These are phyloP conservation scores for Turdus rufiventris DNA, from an alignment of 2,113 vertebrate genomes.

Conservation along the genomic window DNA sequence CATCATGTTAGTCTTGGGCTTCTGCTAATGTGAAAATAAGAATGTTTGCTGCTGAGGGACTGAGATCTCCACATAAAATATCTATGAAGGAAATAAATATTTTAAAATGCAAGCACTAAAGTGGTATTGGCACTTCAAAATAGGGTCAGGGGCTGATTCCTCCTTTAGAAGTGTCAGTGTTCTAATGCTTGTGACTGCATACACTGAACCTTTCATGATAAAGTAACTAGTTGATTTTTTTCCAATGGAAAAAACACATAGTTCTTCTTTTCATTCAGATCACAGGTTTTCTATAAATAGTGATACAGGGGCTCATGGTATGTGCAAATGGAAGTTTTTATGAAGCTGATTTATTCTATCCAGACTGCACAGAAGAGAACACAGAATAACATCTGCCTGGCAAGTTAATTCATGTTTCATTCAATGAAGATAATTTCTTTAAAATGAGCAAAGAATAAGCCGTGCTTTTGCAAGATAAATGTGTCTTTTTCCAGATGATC, in stretches of 20 bases:
- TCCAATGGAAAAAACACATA: slow-evolving; percentile 20
- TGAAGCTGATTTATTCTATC: slow-evolving; percentile 15
- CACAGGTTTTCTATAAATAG: slow-evolving; percentile 34
- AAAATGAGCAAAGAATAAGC: not conserved
- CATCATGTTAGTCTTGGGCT: slow-evolving; percentile 42
- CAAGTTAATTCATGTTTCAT: slow-evolving; percentile 26
- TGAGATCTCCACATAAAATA: slow-evolving; percentile 66
- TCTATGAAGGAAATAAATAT: slow-evolving; percentile 77
- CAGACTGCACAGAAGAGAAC: not conserved
- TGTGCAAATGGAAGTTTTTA: not conserved
- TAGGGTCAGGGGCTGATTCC: slow-evolving; percentile 61
- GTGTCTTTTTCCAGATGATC: not conserved
- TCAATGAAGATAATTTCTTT: slow-evolving; percentile 22
- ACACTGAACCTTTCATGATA: slow-evolving; percentile 26
- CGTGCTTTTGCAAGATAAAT: not conserved
- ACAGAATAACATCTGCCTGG: not conserved
- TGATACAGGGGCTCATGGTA: not conserved
- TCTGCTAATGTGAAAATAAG: slow-evolving; percentile 65
- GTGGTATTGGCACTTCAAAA: slow-evolving; percentile 64
- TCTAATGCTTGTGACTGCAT: slow-evolving; percentile 14
- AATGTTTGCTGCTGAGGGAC: slow-evolving; percentile 47
- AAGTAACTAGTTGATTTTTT: slow-evolving; percentile 42
- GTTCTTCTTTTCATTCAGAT: slow-evolving; percentile 38
- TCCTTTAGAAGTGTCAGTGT: slow-evolving; percentile 49
- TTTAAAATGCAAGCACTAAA: slow-evolving; percentile 66